A percentile compares a stretch with the other conserved stretches of the same genome.
Conservation (phyloP, 2,113 vertebrate species). For the Microcebus murinus region DNA sequence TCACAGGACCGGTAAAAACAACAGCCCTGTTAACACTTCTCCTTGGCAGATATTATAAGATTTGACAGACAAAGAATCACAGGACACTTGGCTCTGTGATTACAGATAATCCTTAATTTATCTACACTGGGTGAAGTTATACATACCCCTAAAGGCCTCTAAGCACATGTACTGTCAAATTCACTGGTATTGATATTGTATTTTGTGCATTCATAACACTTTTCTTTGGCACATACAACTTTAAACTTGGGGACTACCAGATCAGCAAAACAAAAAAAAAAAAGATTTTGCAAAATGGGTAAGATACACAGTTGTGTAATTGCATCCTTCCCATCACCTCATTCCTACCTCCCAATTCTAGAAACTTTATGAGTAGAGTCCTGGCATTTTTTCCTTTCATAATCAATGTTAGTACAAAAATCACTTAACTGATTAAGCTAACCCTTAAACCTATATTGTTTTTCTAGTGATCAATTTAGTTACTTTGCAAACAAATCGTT, state of each 20-base stretch:
- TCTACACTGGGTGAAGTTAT: not conserved
- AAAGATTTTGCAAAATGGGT: not conserved
- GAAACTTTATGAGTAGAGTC: not conserved
- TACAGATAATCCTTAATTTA: not conserved
- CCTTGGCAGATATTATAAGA: not conserved
- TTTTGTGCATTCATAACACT: not conserved
- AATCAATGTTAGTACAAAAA: not conserved
- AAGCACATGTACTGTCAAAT: not conserved
- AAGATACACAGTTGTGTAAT: not conserved
- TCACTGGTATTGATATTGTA: not conserved
- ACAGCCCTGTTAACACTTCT: not conserved
- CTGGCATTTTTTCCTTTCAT: not conserved
- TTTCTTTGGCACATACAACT: not conserved
- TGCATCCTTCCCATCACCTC: not conserved
- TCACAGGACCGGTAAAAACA: slow-evolving; percentile 20
- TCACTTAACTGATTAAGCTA: not conserved
- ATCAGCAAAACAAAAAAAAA: not conserved
- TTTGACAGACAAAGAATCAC: slow-evolving; percentile 26
- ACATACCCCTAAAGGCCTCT: not conserved
- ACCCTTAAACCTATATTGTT: not conserved
- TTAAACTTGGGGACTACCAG: not conserved
- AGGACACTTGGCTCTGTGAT: not conserved
- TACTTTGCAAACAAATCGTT: not conserved
- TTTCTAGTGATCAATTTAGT: not conserved
- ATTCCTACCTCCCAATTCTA: not conserved